phyloP scores from a whole-genome alignment of 2,797 vertebrate species.

The Pseudochirops cupreus region DNA sequence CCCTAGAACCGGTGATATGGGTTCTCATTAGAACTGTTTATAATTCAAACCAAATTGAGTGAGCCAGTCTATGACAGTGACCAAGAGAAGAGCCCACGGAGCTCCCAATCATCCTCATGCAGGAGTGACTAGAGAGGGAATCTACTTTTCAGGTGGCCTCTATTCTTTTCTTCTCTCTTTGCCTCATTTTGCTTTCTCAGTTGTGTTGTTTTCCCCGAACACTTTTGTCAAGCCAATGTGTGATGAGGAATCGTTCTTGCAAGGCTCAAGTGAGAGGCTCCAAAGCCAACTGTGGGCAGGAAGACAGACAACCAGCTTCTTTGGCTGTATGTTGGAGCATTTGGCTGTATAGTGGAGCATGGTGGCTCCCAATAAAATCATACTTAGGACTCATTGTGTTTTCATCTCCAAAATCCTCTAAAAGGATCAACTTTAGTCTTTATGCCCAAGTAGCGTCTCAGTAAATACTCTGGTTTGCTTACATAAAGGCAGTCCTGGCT shows the following conservation, averaged over 20 bases:
- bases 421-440: not conserved
- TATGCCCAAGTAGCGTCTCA: not conserved
- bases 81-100: not conserved
- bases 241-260: not conserved
- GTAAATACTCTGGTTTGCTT: not conserved
- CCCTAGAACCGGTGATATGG: not conserved
- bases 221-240: not conserved
- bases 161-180: not conserved
- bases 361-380: not conserved
- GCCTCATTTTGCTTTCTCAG: not conserved
- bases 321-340: not conserved
- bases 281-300: not conserved
- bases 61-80: not conserved
- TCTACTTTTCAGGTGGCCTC: not conserved
- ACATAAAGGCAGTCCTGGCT: not conserved
- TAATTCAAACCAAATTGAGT: not conserved
- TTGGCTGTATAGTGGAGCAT: not conserved
- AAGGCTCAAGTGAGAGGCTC: not conserved
- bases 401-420: not conserved
- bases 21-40: not conserved
- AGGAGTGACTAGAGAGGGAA: not conserved
- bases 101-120: not conserved
- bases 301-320: not conserved
- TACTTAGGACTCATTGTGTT: constrained; percentile 7
- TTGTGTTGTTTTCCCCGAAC: not conserved